Percentiles rank a stretch among this genome's conserved stretches.
Conservation (phyloP, 2,797 vertebrate species). For the Manis pentadactyla region DNA sequence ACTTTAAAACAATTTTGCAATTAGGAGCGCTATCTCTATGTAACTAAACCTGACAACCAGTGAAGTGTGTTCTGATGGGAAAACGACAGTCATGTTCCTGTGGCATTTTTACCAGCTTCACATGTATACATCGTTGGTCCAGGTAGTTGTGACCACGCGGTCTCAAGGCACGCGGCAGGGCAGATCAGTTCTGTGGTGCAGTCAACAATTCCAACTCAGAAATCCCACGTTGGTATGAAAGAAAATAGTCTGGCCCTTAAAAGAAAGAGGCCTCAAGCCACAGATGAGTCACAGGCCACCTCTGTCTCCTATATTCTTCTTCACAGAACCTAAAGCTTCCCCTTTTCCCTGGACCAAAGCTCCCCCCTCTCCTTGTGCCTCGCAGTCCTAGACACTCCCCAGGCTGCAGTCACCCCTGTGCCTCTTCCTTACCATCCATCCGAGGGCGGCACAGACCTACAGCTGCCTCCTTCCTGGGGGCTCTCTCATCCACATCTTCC, state of each 20-base stretch:
- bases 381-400: neutral
- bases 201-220: conserved; percentile 38
- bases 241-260: neutral
- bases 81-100: neutral
- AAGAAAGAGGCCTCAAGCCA: conserved; percentile 8
- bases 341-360: neutral
- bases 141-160: neutral
- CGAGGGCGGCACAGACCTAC: neutral
- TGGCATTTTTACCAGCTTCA: neutral
- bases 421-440: rapidly evolving
- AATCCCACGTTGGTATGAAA: conserved; percentile 42
- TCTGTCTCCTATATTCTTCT: neutral
- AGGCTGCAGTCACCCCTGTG: neutral
- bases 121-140: neutral
- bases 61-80: too few species aligned
- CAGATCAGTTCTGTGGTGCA: neutral
- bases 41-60: neutral
- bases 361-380: neutral
- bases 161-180: neutral
- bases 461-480: rapidly evolving
- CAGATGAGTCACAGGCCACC: conserved; percentile 43
- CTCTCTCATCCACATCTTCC: too few species aligned
- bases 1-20: neutral
- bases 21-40: neutral
- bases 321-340: neutral